Evolutionary conservation across 2,113 vertebrate species (phyloP).

Genomic region (Thomomys bottae): DNA sequence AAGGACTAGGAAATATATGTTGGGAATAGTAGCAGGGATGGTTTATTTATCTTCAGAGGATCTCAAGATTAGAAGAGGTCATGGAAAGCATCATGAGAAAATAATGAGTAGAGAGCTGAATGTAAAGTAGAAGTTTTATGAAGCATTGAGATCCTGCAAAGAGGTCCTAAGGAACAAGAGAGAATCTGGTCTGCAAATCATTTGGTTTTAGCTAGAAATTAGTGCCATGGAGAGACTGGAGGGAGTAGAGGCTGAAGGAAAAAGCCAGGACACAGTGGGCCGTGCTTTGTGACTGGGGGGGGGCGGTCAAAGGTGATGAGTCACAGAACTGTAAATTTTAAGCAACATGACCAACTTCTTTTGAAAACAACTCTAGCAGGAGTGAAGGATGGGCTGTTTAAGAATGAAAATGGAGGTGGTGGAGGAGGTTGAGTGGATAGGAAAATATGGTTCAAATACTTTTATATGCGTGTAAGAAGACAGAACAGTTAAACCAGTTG

Average conservation of each 20-base stretch:
- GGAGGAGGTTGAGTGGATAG: no score
- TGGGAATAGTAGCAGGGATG: neutral
- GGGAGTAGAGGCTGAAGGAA: neutral
- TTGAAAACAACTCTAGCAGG: constrained; percentile 17
- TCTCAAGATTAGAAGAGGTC: neutral
- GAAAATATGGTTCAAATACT: no score
- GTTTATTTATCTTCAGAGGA: neutral
- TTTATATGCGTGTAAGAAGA: no score
- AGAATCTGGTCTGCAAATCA: neutral
- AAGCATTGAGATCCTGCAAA: neutral
- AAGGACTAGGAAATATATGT: neutral
- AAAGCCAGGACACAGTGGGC: neutral
- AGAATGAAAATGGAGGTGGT: neutral
- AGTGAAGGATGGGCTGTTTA: neutral
- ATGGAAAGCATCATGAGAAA: neutral
- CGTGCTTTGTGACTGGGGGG: neutral
- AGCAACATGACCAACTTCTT: neutral
- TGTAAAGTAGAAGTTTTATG: neutral
- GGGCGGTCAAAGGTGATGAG: neutral
- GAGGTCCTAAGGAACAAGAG: neutral
- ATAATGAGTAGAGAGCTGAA: neutral
- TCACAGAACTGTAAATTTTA: neutral
- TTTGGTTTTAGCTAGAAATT: neutral
- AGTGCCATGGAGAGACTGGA: neutral
- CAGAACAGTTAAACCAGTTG: no score